A percentile compares a stretch with the other conserved stretches of the same genome.
Conservation (phyloP, 1,140 invertebrate genomes). For the Globodera rostochiensis region DNA sequence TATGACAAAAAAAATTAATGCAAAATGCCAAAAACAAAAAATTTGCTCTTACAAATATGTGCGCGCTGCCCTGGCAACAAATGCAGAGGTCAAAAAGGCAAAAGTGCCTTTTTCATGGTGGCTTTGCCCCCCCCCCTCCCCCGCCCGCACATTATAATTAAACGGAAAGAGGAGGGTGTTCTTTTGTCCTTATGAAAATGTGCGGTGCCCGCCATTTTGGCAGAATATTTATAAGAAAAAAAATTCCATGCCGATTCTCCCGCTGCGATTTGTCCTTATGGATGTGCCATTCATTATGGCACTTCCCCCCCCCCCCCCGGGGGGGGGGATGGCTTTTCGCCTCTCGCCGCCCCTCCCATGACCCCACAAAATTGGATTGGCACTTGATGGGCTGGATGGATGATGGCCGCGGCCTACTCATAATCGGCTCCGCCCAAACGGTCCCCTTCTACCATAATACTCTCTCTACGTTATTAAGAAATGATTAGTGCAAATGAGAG, state of each 20-base stretch:
- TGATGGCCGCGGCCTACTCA: not conserved
- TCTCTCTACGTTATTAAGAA: not conserved
- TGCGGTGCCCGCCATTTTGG: slow-evolving; percentile 1
- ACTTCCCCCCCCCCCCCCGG: not conserved
- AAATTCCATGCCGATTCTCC: not conserved
- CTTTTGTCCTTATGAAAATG: not conserved
- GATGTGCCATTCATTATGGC: not conserved
- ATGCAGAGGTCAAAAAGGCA: not conserved
- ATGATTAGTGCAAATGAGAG: not conserved
- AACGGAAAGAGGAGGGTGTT: not conserved
- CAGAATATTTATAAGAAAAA: not conserved
- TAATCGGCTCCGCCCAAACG: not conserved
- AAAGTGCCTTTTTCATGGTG: not conserved
- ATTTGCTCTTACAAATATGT: not conserved
- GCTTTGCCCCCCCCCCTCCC: not conserved
- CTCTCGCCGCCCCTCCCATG: not conserved
- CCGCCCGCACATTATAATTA: not conserved
- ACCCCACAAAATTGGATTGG: not conserved
- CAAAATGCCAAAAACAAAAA: not conserved
- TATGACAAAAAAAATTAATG: not conserved
- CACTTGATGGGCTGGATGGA: not conserved
- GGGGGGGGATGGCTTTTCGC: not conserved
- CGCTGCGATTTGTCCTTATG: slow-evolving; percentile 6
- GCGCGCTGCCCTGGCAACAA: slow-evolving; percentile 9
- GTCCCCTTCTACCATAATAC: not conserved